phyloP scores from a whole-genome alignment of 2,888 invertebrate species.

The Leucophenga maculata region DNA sequence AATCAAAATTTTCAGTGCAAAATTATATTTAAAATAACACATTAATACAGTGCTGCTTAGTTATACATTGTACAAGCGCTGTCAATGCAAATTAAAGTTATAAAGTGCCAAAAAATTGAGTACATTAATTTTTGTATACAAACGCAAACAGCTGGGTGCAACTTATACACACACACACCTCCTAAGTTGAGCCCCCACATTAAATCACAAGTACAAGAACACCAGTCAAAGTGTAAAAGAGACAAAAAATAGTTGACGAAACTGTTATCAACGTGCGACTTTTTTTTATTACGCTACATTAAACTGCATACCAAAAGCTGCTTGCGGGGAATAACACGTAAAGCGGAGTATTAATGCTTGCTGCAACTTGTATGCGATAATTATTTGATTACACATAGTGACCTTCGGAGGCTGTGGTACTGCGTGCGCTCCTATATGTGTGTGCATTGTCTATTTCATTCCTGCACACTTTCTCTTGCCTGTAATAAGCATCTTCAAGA shows the following conservation, averaged over 20 bases:
- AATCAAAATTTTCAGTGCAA: too few relatives aligned
- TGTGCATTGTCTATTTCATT: constrained; percentile 8
- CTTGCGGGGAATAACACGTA: not conserved
- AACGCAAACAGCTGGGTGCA: constrained; percentile 10
- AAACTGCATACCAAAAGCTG: not conserved
- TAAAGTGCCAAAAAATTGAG: not conserved
- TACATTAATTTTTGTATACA: not conserved
- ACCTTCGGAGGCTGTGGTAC: constrained; percentile 47
- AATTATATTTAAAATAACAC: too few relatives aligned
- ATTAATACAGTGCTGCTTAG: too few relatives aligned
- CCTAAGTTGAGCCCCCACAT: not conserved
- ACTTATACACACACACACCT: not conserved
- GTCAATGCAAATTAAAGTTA: not conserved
- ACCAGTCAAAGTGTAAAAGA: too few relatives aligned
- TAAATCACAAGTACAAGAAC: not conserved
- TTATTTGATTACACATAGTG: constrained; percentile 38
- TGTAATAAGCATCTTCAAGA: constrained; percentile 17
- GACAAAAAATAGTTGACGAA: too few relatives aligned
- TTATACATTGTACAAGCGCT: not conserved
- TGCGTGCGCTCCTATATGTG: constrained; percentile 14
- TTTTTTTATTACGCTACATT: not conserved
- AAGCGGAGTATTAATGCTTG: not conserved
- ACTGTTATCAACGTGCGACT: too few relatives aligned
- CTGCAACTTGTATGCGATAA: not conserved
- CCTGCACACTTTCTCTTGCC: constrained; percentile 51